A percentile compares a stretch with the other conserved stretches of the same genome.
These are phyloP conservation scores for Peromyscus californicus DNA, from an alignment of 2,113 vertebrate species.

Conservation along the genomic window DNA sequence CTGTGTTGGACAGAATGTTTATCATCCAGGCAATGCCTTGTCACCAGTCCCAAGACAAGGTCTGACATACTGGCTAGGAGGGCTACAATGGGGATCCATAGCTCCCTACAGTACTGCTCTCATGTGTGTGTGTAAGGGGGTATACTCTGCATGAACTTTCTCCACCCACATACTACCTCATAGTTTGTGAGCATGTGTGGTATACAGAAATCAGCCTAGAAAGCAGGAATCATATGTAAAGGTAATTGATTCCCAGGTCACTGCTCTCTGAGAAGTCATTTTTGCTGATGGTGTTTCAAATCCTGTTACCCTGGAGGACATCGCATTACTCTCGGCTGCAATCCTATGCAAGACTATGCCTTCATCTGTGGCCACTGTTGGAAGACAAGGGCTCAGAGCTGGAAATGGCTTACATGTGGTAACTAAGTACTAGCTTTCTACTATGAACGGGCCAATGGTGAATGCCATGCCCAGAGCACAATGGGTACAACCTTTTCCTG, in stretches of 20 bases:
- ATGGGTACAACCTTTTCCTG: background rate
- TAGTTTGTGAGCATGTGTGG: background rate
- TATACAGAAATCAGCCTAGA: background rate
- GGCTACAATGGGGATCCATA: background rate
- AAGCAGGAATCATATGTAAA: background rate
- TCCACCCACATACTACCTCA: fast-evolving
- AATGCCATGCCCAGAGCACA: background rate
- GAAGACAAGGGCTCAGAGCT: background rate
- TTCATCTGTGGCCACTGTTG: background rate
- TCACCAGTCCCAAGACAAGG: background rate
- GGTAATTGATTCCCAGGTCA: background rate
- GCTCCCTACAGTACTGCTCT: background rate
- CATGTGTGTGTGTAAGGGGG: background rate
- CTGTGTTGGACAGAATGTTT: background rate
- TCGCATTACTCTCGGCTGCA: background rate
- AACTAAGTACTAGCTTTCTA: background rate
- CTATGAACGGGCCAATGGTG: background rate
- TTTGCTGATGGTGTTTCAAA: background rate
- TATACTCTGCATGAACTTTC: background rate
- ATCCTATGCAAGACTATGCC: background rate
- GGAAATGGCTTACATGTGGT: background rate
- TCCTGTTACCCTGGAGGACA: background rate
- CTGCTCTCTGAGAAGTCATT: background rate
- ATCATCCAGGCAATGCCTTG: background rate
- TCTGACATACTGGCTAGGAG: background rate